These are phyloP conservation scores for Caenorhabditis panamensis DNA, from an alignment of 2,888 invertebrate species.

Conservation along the genomic window DNA sequence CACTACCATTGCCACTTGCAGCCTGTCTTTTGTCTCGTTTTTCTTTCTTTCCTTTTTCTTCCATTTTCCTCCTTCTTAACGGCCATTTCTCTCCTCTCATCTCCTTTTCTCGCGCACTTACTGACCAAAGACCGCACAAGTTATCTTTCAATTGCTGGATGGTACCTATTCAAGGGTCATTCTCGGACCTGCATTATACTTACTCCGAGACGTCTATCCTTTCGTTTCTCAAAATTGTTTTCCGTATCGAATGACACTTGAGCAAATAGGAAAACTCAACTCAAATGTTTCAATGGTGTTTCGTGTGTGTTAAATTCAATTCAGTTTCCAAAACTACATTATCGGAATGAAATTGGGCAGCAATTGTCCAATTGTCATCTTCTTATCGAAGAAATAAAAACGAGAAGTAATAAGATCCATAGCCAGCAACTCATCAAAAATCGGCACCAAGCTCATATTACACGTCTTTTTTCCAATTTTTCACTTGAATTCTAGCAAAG, in stretches of 20 bases:
- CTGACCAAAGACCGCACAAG: constrained; percentile 34
- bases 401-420: constrained; percentile 15
- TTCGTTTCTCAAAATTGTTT: not conserved
- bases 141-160: not conserved
- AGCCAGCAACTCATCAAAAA: constrained; percentile 32
- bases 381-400: not conserved
- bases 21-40: constrained; percentile 13
- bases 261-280: constrained; percentile 3
- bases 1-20: not conserved
- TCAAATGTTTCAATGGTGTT: constrained; percentile 29
- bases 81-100: not conserved
- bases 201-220: not conserved
- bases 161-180: not conserved
- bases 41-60: not conserved
- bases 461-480: not conserved
- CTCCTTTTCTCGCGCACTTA: not conserved
- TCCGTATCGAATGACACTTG: constrained; percentile 28
- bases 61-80: not conserved
- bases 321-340: not conserved
- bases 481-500: not conserved
- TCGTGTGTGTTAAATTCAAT: not conserved
- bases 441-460: constrained; percentile 9
- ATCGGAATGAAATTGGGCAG: not conserved
- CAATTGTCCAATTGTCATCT: not conserved
- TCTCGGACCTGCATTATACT: not conserved